A percentile compares a stretch with the other conserved stretches of the same genome.
These are phyloP conservation scores for honey bee (Apis mellifera) DNA, from an alignment of 1,140 invertebrate genomes.

Conservation along the genomic window Amel_HAv3.1 CM009931.2:24283001-24283500, in stretches of 20 bases:
- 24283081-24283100: constrained; percentile 95
- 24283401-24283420: constrained; percentile 81
- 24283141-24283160: constrained; percentile 34
- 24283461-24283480: neutral
- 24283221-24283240: constrained; percentile 91
- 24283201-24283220: constrained; percentile 91
- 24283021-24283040: constrained; percentile 93
- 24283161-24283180: constrained; percentile 16
- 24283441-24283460: constrained; percentile 33
- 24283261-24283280: constrained; percentile 94
- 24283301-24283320: constrained; percentile 86
- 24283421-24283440: constrained; percentile 81
- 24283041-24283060: constrained; percentile 90
- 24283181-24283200: constrained; percentile 89
- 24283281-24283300: constrained; percentile 93
- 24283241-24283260: constrained; percentile 92
- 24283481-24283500: neutral
- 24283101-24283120: constrained; percentile 95
- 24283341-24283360: neutral
- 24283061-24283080: constrained; percentile 91
- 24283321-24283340: constrained; percentile 38
- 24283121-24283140: constrained; percentile 51
- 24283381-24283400: constrained; percentile 47
- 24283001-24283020: constrained; percentile 93
- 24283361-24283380: neutral